Conservation (phyloP, 2,888 invertebrate species). For the Torymus auratus region DNA sequence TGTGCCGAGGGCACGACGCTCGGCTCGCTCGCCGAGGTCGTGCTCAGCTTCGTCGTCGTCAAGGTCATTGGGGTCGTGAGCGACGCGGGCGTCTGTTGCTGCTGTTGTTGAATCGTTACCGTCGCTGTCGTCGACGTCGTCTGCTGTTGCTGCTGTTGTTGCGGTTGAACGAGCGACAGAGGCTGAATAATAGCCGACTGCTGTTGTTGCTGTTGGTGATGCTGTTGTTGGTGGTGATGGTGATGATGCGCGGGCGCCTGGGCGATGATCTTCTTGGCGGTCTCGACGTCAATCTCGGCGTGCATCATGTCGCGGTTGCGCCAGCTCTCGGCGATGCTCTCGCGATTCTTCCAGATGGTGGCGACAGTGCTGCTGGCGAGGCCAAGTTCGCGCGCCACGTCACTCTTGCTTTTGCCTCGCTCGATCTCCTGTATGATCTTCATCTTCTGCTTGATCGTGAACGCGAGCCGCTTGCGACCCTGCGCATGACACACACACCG, state of each 20-base stretch:
- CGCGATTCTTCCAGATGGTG: conserved; percentile 80
- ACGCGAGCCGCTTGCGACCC: conserved; percentile 81
- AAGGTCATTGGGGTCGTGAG: conserved; percentile 57
- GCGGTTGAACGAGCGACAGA: conserved; percentile 51
- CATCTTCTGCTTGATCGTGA: conserved; percentile 81
- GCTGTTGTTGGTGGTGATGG: conserved; percentile 55
- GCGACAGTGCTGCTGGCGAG: conserved; percentile 80
- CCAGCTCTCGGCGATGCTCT: conserved; percentile 77
- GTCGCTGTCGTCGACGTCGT: conserved; percentile 53
- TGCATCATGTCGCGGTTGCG: conserved; percentile 75
- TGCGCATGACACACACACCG: conserved; percentile 64
- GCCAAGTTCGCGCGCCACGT: conserved; percentile 79
- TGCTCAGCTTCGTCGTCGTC: conserved; percentile 54
- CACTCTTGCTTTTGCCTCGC: conserved; percentile 80
- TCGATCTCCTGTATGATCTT: conserved; percentile 81
- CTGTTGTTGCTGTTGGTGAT: conserved; percentile 48
- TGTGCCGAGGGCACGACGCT: conserved; percentile 59
- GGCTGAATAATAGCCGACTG: conserved; percentile 50
- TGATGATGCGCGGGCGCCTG: conserved; percentile 56
- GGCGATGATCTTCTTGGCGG: conserved; percentile 64
- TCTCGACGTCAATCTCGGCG: conserved; percentile 66
- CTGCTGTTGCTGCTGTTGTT: conserved; percentile 56
- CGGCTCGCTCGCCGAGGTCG: conserved; percentile 56
- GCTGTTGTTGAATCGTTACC: conserved; percentile 54
- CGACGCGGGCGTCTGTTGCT: conserved; percentile 58